Evolutionary conservation across 2,888 invertebrate genomes (phyloP).

Genomic region (Macaria liturata): DNA sequence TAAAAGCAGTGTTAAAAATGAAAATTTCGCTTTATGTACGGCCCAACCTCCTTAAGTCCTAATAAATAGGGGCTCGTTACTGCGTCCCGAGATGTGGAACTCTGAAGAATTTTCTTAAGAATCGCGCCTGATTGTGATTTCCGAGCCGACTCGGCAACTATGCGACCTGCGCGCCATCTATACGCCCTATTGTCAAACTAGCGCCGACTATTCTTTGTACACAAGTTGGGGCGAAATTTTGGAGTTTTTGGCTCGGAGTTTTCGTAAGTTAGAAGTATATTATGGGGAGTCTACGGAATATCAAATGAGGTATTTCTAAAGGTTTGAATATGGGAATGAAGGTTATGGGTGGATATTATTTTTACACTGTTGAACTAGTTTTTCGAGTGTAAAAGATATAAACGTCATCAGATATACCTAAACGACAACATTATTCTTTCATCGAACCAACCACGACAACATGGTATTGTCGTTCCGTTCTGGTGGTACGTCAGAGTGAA

Average conservation of each 20-base stretch:
- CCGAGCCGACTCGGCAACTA: constrained; percentile 18
- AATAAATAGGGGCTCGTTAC: constrained; percentile 50
- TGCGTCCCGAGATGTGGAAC: constrained; percentile 25
- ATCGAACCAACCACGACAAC: too few relatives aligned
- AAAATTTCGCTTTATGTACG: constrained; percentile 6
- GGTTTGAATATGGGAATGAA: too few relatives aligned
- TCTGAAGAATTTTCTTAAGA: constrained; percentile 33
- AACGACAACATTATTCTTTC: too few relatives aligned
- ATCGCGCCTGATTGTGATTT: constrained; percentile 34
- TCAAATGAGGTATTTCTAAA: neutral
- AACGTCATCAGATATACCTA: too few relatives aligned
- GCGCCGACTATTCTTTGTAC: neutral
- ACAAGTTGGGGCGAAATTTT: constrained; percentile 1
- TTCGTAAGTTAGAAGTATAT: too few relatives aligned
- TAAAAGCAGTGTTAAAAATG: too few relatives aligned
- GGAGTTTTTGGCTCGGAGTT: neutral
- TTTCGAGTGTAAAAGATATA: too few relatives aligned
- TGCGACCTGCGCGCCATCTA: neutral
- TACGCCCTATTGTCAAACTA: constrained; percentile 16
- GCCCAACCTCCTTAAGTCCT: constrained; percentile 20
- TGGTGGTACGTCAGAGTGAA: too few relatives aligned
- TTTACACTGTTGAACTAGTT: too few relatives aligned
- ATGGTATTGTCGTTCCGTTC: too few relatives aligned
- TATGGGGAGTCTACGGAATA: neutral
- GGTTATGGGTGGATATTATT: too few relatives aligned